Conservation (phyloP, 2,797 vertebrate species). For the Danionella dracula region DNA sequence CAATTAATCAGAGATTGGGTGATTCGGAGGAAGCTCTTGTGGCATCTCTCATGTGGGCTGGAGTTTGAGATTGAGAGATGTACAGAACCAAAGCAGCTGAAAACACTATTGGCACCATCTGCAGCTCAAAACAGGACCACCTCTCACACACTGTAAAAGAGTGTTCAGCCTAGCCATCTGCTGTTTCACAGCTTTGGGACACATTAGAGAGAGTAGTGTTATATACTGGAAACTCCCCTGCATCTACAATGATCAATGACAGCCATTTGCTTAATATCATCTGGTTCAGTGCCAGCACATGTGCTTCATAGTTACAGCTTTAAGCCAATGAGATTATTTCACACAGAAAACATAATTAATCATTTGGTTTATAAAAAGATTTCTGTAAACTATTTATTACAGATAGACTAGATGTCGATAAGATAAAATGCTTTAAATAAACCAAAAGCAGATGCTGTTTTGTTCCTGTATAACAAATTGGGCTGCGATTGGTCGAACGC, state of each 20-base stretch:
- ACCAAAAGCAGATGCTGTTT: not conserved
- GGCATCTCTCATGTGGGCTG: conserved; percentile 52
- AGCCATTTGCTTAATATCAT: conserved; percentile 51
- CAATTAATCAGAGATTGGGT: too few species aligned
- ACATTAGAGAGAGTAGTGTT: conserved; percentile 54
- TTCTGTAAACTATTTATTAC: not conserved
- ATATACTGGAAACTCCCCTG: conserved; percentile 49
- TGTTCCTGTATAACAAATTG: not conserved
- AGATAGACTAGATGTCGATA: not conserved
- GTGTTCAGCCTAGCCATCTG: conserved; percentile 60
- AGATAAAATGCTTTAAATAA: not conserved
- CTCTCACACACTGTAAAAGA: conserved; percentile 37
- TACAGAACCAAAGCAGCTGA: conserved; percentile 43
- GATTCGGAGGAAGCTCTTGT: not conserved
- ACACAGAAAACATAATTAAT: not conserved
- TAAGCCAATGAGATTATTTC: not conserved
- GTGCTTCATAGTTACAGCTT: conserved; percentile 22
- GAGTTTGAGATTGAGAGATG: conserved; percentile 42
- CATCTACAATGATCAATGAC: conserved; percentile 61
- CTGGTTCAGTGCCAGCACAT: conserved; percentile 28
- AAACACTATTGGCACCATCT: conserved; percentile 56
- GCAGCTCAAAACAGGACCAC: conserved; percentile 44
- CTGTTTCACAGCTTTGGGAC: conserved; percentile 49
- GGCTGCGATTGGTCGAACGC: not conserved
- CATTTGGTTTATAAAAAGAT: not conserved